Percentiles rank a stretch among this genome's conserved stretches.
phyloP scores from a whole-genome alignment of 1,140 invertebrate species.

The Pseudachorutes palmiensis region DNA sequence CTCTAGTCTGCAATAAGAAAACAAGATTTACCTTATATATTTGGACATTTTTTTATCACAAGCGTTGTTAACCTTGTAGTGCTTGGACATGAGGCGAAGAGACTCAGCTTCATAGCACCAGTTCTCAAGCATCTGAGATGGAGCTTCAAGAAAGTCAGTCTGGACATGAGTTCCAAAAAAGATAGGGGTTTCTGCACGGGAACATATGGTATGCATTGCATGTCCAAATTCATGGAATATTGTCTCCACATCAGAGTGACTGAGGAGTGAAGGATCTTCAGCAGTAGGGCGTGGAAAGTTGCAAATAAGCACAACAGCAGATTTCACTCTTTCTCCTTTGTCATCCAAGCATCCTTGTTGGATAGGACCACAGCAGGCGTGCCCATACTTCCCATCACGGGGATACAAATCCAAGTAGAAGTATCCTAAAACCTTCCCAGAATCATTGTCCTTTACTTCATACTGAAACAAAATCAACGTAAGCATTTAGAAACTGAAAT shows the following conservation, averaged over 20 bases:
- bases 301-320: slow-evolving; percentile 50
- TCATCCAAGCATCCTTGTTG: slow-evolving; percentile 45
- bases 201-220: slow-evolving; percentile 52
- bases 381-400: slow-evolving; percentile 49
- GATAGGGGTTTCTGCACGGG: slow-evolving; percentile 43
- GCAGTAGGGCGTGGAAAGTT: slow-evolving; percentile 51
- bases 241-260: slow-evolving; percentile 52
- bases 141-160: slow-evolving; percentile 52
- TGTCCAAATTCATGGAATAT: slow-evolving; percentile 55
- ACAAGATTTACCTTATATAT: not conserved
- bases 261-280: slow-evolving; percentile 48
- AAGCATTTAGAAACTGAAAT: slow-evolving; percentile 6
- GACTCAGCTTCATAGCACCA: slow-evolving; percentile 52
- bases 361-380: slow-evolving; percentile 34
- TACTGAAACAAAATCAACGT: slow-evolving; percentile 39
- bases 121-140: slow-evolving; percentile 54
- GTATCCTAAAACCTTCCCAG: slow-evolving; percentile 45
- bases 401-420: slow-evolving; percentile 51
- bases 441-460: slow-evolving; percentile 44
- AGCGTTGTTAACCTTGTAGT: slow-evolving; percentile 43
- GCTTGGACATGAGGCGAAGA: slow-evolving; percentile 47
- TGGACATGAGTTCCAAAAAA: slow-evolving; percentile 50
- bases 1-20: slow-evolving; percentile 39
- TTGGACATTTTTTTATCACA: not conserved
- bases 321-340: slow-evolving; percentile 42